These are phyloP conservation scores for Hydraecia micacea DNA, from an alignment of 2,888 invertebrate genomes.

Conservation along the genomic window DNA sequence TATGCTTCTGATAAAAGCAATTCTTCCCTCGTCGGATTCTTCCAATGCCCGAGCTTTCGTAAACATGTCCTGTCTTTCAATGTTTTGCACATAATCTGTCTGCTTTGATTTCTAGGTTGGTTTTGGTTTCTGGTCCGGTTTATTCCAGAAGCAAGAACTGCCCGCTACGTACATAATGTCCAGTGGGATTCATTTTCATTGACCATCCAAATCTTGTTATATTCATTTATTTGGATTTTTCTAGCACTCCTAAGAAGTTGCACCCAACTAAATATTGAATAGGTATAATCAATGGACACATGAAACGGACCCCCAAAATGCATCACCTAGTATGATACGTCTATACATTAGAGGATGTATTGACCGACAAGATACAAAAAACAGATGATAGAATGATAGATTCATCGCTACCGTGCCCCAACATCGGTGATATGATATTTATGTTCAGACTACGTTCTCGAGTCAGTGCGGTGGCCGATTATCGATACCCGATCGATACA, in stretches of 20 bases:
- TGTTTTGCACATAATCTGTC: background rate
- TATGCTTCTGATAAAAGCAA: background rate
- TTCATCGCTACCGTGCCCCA: slow-evolving; percentile 8
- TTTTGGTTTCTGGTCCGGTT: background rate
- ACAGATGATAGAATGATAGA: background rate
- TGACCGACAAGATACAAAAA: slow-evolving; percentile 16
- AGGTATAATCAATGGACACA: background rate
- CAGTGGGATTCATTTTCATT: background rate
- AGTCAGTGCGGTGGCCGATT: slow-evolving; percentile 30
- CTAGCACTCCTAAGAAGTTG: background rate
- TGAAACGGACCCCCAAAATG: background rate
- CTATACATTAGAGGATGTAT: background rate
- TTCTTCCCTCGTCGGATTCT: background rate
- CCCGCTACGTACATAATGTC: background rate
- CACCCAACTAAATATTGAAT: background rate
- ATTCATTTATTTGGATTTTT: background rate
- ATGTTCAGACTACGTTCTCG: background rate
- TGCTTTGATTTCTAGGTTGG: background rate
- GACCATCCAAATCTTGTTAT: background rate
- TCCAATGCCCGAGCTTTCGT: background rate
- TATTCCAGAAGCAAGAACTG: background rate
- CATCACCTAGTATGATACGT: background rate
- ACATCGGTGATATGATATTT: background rate
- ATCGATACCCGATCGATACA: slow-evolving; percentile 52
- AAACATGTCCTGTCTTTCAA: background rate